Evolutionary conservation across 2,888 invertebrate genomes (phyloP).

Genomic region (Hipparchia sbordonii): DNA sequence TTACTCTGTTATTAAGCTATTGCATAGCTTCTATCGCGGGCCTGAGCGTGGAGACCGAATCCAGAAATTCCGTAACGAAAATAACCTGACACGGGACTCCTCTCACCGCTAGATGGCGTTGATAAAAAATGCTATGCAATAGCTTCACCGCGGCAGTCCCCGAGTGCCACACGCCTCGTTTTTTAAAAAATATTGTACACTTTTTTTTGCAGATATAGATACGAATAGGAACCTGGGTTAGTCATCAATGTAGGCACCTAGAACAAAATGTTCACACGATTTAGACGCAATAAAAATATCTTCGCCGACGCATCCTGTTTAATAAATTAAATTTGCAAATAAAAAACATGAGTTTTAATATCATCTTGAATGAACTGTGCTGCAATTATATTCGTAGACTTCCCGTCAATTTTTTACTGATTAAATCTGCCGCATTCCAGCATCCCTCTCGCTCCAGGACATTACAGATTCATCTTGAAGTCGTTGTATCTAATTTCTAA

Average conservation of each 20-base stretch:
- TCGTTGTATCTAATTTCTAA: slow-evolving; percentile 21
- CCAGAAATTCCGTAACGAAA: too few species aligned
- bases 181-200: too few species aligned
- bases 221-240: too few species aligned
- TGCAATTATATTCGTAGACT: slow-evolving; percentile 30
- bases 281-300: slow-evolving; percentile 6
- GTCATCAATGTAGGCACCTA: not conserved
- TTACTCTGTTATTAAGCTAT: too few species aligned
- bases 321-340: slow-evolving; percentile 5
- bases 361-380: slow-evolving; percentile 10
- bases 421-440: slow-evolving; percentile 19
- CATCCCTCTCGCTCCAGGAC: not conserved
- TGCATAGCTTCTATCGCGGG: too few species aligned
- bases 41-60: too few species aligned
- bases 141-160: too few species aligned
- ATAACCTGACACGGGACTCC: too few species aligned
- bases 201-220: too few species aligned
- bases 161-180: too few species aligned
- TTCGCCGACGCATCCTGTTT: slow-evolving; percentile 3
- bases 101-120: too few species aligned
- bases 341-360: slow-evolving; percentile 7
- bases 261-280: slow-evolving; percentile 2
- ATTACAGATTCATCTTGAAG: not conserved
- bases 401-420: slow-evolving; percentile 27
- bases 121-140: too few species aligned